Conservation (phyloP, 2,888 invertebrate genomes). For the Boloria selene region DNA sequence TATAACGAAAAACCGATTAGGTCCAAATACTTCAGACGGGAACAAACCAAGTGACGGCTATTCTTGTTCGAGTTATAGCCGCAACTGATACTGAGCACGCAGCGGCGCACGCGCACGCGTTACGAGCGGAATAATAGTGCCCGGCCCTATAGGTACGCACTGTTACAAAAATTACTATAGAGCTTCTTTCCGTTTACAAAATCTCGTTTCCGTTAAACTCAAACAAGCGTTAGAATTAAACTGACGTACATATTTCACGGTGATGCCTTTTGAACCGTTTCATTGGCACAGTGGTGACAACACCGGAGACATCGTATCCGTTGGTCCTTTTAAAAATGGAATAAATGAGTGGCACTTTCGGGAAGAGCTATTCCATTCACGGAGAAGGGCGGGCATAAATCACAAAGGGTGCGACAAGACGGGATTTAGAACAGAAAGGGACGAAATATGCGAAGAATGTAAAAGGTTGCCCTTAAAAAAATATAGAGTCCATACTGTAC, state of each 20-base stretch:
- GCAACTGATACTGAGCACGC: constrained; percentile 78
- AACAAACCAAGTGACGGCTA: constrained; percentile 60
- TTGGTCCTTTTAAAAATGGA: constrained; percentile 69
- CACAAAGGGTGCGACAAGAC: constrained; percentile 67
- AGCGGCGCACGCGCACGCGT: constrained; percentile 74
- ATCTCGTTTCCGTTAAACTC: constrained; percentile 68
- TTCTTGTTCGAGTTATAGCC: constrained; percentile 73
- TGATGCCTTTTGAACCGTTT: constrained; percentile 54
- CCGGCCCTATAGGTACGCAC: constrained; percentile 47
- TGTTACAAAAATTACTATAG: constrained; percentile 65
- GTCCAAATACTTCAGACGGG: constrained; percentile 2
- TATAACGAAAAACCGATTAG: constrained; percentile 16
- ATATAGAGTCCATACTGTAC: constrained; percentile 26
- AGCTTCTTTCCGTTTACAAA: constrained; percentile 67
- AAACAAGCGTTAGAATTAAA: constrained; percentile 67
- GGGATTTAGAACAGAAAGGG: constrained; percentile 54
- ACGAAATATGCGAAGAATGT: constrained; percentile 58
- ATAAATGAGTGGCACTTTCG: constrained; percentile 68
- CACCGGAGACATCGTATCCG: constrained; percentile 76
- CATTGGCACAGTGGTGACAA: constrained; percentile 66
- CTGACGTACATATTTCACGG: constrained; percentile 52
- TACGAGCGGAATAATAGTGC: constrained; percentile 64
- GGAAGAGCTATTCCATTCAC: constrained; percentile 58
- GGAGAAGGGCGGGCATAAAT: constrained; percentile 68
- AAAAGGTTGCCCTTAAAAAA: constrained; percentile 50